Conservation (phyloP, 2,888 invertebrate genomes). For the Electrophaes corylata region DNA sequence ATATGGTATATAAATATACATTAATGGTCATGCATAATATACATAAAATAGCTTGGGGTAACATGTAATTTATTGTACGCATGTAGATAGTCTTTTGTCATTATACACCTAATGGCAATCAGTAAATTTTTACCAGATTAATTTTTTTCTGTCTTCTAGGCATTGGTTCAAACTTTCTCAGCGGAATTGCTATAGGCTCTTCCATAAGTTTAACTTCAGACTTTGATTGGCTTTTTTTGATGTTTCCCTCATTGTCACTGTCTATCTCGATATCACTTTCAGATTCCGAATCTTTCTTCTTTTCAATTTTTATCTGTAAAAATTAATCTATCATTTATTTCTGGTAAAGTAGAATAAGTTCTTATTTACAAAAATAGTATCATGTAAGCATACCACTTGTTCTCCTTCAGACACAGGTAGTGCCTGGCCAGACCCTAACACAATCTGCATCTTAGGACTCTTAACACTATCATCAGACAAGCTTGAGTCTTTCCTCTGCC, state of each 20-base stretch:
- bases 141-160: conserved; percentile 81
- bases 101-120: too few relatives aligned
- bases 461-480: conserved; percentile 68
- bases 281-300: conserved; percentile 74
- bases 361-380: not conserved
- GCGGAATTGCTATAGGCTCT: conserved; percentile 60
- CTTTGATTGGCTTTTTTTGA: conserved; percentile 30
- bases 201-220: conserved; percentile 44
- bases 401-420: conserved; percentile 85
- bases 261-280: conserved; percentile 86
- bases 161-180: conserved; percentile 73
- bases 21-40: too few relatives aligned
- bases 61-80: too few relatives aligned
- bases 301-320: conserved; percentile 78
- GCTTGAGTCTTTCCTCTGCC: conserved; percentile 66
- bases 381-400: conserved; percentile 77
- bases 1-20: too few relatives aligned
- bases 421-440: conserved; percentile 81
- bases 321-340: not conserved
- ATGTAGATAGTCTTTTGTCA: too few relatives aligned
- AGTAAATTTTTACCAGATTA: conserved; percentile 59
- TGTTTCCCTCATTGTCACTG: conserved; percentile 68
- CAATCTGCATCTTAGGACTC: conserved; percentile 77
- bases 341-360: not conserved
- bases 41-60: too few relatives aligned